Conservation (phyloP, 2,113 vertebrate genomes). For the Typhlomys cinereus region DNA sequence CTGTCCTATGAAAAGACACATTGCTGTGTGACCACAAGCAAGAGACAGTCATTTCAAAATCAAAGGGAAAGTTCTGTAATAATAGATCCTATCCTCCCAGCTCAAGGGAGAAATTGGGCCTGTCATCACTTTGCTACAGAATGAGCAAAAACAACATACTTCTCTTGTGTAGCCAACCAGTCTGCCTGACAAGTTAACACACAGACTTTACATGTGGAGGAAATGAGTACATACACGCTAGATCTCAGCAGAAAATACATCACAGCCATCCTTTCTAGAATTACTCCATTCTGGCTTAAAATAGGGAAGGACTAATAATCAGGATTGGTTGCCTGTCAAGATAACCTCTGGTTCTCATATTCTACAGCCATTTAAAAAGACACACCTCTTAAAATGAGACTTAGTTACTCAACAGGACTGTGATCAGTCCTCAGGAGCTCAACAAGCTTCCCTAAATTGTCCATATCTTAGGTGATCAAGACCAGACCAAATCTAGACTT, state of each 20-base stretch:
- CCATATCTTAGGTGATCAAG: background rate
- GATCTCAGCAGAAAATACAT: too few species aligned
- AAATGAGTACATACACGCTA: too few species aligned
- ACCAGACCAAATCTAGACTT: background rate
- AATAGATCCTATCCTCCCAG: too few species aligned
- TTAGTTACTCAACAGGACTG: background rate
- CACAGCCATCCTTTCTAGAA: too few species aligned
- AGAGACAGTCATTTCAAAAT: background rate
- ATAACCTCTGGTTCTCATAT: background rate
- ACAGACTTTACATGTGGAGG: too few species aligned
- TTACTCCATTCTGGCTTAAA: background rate
- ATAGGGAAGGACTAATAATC: background rate
- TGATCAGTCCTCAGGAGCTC: background rate
- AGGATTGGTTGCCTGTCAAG: background rate
- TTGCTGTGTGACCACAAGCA: fast-evolving
- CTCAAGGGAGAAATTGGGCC: background rate
- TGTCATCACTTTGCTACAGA: background rate
- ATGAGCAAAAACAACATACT: background rate
- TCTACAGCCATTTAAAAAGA: background rate
- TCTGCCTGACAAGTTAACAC: too few species aligned
- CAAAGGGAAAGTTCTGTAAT: background rate
- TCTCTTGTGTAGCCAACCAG: background rate
- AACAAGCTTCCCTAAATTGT: background rate
- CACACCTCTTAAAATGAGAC: background rate
- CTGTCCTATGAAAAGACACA: background rate